phyloP scores from a whole-genome alignment of 2,888 invertebrate species.

The Amphipoea oculea region DNA sequence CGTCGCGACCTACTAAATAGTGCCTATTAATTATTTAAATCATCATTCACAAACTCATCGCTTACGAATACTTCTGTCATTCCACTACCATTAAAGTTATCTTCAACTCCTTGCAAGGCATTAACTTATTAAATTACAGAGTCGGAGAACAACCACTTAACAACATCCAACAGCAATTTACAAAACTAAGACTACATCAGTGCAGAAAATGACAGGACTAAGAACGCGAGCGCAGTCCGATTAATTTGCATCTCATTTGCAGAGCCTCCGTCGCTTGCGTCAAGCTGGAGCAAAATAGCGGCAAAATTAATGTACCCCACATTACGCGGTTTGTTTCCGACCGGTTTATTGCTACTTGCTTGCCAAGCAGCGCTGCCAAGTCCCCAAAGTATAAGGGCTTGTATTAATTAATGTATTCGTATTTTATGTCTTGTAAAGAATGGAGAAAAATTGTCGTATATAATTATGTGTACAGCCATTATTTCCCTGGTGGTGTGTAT shows the following conservation, averaged over 20 bases:
- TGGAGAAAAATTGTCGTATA: conserved; percentile 29
- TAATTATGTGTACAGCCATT: conserved; percentile 48
- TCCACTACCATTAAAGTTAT: conserved; percentile 19
- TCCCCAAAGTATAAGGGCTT: conserved; percentile 49
- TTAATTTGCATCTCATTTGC: conserved; percentile 69
- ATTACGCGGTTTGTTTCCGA: conserved; percentile 60
- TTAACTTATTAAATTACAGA: conserved; percentile 22
- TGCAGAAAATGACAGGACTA: conserved; percentile 57
- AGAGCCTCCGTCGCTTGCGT: conserved; percentile 36
- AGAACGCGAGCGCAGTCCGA: conserved; percentile 59
- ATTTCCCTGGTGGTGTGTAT: conserved; percentile 53
- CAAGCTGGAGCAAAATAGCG: conserved; percentile 47
- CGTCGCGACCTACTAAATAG: background rate
- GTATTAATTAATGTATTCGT: conserved; percentile 39
- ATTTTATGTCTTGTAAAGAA: conserved; percentile 34
- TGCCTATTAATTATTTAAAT: background rate
- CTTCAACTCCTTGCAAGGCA: background rate
- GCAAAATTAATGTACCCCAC: conserved; percentile 60
- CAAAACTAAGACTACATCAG: conserved; percentile 51
- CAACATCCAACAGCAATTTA: conserved; percentile 55
- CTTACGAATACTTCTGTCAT: conserved; percentile 8
- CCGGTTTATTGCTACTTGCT: conserved; percentile 57
- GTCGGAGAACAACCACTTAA: conserved; percentile 24
- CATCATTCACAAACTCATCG: background rate
- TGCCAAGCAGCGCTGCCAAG: conserved; percentile 61